Evolutionary conservation across 2,797 vertebrate genomes (phyloP).

Genomic region (Fringilla coelebs): DNA sequence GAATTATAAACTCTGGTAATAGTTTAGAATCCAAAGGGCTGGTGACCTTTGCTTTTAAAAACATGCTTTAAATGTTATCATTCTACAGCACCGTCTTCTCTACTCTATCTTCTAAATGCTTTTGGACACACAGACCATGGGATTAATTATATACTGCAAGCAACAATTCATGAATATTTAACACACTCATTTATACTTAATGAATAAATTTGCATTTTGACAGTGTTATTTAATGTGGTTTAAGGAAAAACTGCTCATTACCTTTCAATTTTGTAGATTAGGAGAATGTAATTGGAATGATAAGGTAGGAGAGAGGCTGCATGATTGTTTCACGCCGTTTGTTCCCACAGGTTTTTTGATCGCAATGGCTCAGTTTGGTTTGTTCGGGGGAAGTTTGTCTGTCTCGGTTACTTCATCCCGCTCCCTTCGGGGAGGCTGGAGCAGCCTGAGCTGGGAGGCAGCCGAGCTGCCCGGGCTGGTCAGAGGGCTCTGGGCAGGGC

Average conservation of each 20-base stretch:
- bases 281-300: constrained; percentile 76
- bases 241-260: constrained; percentile 82
- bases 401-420: background rate
- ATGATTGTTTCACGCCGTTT: constrained; percentile 36
- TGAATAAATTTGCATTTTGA: constrained; percentile 85
- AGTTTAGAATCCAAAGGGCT: constrained; percentile 31
- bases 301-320: constrained; percentile 62
- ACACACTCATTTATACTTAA: constrained; percentile 82
- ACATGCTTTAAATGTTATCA: constrained; percentile 43
- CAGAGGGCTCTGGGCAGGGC: accelerated
- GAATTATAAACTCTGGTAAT: constrained; percentile 40
- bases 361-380: background rate
- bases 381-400: background rate
- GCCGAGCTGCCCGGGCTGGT: accelerated
- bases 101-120: constrained; percentile 65
- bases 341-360: background rate
- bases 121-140: constrained; percentile 77
- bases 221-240: constrained; percentile 81
- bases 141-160: constrained; percentile 80
- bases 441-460: accelerated
- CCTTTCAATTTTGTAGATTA: constrained; percentile 78
- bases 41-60: constrained; percentile 50
- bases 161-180: constrained; percentile 85
- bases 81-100: constrained; percentile 41
- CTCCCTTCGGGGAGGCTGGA: accelerated